These are phyloP conservation scores for Oxytorus armatus DNA, from an alignment of 2,888 invertebrate species.

Conservation along the genomic window DNA sequence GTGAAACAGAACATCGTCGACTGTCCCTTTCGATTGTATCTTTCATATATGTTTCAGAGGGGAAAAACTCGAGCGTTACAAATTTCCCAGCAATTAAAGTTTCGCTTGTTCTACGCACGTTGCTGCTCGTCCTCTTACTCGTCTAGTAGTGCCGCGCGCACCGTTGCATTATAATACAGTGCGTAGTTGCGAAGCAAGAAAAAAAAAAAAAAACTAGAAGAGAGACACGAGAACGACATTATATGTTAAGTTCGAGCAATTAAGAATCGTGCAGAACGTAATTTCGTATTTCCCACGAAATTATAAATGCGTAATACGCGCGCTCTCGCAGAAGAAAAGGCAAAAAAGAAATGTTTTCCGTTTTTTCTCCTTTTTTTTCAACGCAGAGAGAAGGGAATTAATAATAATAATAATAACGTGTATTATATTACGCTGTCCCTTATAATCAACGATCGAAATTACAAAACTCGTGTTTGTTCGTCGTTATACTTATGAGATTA, in stretches of 20 bases:
- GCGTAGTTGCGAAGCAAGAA: slow-evolving; percentile 4
- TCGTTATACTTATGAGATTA: too few species aligned
- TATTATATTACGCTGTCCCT: too few species aligned
- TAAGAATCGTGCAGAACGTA: slow-evolving; percentile 61
- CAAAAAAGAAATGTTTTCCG: too few species aligned
- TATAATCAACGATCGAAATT: too few species aligned
- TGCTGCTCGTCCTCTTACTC: slow-evolving; percentile 4
- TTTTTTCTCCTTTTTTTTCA: neutral
- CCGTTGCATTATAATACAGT: slow-evolving; percentile 3
- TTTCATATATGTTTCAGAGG: slow-evolving; percentile 23
- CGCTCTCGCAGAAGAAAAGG: neutral
- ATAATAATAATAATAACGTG: neutral
- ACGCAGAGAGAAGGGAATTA: neutral
- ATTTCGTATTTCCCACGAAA: slow-evolving; percentile 75
- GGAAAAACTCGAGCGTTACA: slow-evolving; percentile 57
- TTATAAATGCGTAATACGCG: slow-evolving; percentile 70
- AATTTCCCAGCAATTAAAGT: slow-evolving; percentile 69
- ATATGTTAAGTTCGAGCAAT: slow-evolving; percentile 70
- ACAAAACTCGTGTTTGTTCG: too few species aligned
- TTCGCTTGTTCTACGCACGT: slow-evolving; percentile 42
- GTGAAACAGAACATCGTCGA: slow-evolving; percentile 30
- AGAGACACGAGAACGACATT: slow-evolving; percentile 64
- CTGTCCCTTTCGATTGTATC: slow-evolving; percentile 67
- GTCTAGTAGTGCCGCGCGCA: neutral
- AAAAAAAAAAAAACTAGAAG: slow-evolving; percentile 19